Base-by-base conservation (phyloP, 64 coral and sea anemone genomes). In the Astreopora myriophthalma region DNA sequence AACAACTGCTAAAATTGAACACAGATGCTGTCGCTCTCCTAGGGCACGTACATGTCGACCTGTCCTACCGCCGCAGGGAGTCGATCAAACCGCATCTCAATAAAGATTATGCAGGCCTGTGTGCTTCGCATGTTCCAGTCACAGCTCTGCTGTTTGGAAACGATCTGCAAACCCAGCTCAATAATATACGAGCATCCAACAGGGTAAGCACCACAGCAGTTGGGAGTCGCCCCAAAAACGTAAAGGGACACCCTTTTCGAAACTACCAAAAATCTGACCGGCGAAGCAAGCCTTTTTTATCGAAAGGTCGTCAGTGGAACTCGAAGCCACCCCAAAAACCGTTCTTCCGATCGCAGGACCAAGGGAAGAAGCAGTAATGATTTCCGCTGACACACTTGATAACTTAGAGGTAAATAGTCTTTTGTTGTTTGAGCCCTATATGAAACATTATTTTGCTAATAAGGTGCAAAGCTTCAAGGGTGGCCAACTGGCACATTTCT, bases 61-160 rank as follows among this genome's bases (percentile, higher is more conserved):
- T 89, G 57, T 89, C 72, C 2, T 29, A 75, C 70, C 49, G 86
- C 25, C 71, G 52, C 10, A 74, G 86, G 65, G 84, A 86, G 36
- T 46, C 16, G 8, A 83, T 91, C 5, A 91, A 81, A 82, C 88
- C 76, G 1, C 57, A 71, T 40, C n/a, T 82, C 49, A 81, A 91
- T 27, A 90, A 82, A 72, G 88, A 90, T 9, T 90, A 80, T 69
- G 76, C 36, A 22, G 76, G 30, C 24, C 35, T 71, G 16, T 90
- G 63, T 90, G 40, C 40, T 10, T 44, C 40, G 10, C 40, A 44
- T 44, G 40, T 44, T 67, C 76, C 75, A 49, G 88, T 81, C 23
- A 90, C 88, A n/a, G 23, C 52, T 44, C 28, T 67, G 24, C 19
- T 81, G 88, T 82, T 90, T 66, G 88, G 88, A 34, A 39, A 90